Evolutionary conservation across 92 coral and sea anemone species (phyloP), one percentile per base, ranked within the genome.

Genomic region (Zoanthus gigantus): DNA sequence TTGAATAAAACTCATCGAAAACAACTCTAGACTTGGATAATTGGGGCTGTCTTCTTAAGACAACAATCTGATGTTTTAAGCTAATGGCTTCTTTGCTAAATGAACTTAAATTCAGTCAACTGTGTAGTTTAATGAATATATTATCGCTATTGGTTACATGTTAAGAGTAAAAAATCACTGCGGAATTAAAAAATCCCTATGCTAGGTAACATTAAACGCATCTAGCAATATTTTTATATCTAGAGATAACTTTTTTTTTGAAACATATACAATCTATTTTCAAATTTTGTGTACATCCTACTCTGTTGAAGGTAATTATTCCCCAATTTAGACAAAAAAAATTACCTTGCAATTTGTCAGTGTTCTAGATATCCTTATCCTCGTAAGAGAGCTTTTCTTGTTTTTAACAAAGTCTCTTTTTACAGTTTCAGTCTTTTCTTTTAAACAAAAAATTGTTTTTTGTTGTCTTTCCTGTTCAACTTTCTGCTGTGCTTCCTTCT

Each of bases 41-140:
- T 81, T 81, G 85, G 85, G 74, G 52, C 75, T 81, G 75, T 45
- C 75, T 45, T 65, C 85, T 81, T 44, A 81, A 81, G 85, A 66
- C 85, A 81, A 81, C 75, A 66, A 71, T 81, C 65, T 81, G 42
- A 37, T 37, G 85, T 46, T 81, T 74, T 46, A 52, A 65, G 37
- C 85, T 81, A 81, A 81, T 81, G 85, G 75, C 18, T 81, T 69
- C 85, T 65, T 66, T 46, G 85, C 85, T 47, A 81, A 81, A 81
- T 81, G 85, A 81, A 81, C 85, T 81, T 81, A 81, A 66, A 81
- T 81, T 65, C 12, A 81, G 75, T 81, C 71, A 37, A 28, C 68
- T 60, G 75, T 81, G 46, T 71, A 48, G 85, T 45, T 48, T 74
- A 47, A 34, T 66, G 85, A 81, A 66, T 66, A 67, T 5, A 81